These are phyloP conservation scores for Cirrhinus molitorella DNA, from an alignment of 2,797 vertebrate species.

Conservation along the genomic window DNA sequence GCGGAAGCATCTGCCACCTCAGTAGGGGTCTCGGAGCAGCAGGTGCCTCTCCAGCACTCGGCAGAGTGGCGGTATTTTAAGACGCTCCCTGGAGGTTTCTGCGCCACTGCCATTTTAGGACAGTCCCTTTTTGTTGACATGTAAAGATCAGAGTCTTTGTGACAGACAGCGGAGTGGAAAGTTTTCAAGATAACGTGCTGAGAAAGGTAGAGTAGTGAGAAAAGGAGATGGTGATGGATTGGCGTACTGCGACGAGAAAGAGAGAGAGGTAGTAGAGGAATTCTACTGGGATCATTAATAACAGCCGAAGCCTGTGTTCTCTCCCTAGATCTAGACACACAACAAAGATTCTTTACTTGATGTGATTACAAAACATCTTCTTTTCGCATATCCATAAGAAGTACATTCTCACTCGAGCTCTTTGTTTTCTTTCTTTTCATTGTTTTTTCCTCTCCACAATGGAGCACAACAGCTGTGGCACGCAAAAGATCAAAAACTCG, in stretches of 20 bases:
- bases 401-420: background rate
- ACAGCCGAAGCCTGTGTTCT: conserved; percentile 12
- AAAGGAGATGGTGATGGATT: background rate
- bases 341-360: conserved; percentile 32
- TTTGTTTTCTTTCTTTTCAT: conserved; percentile 22
- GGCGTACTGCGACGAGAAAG: background rate
- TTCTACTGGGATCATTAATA: conserved; percentile 42
- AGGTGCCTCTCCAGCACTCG: conserved; percentile 68
- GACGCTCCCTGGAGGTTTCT: conserved; percentile 53
- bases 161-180: conserved; percentile 57
- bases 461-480: conserved; percentile 32
- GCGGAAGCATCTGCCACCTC: conserved; percentile 73
- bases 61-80: conserved; percentile 65
- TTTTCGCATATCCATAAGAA: conserved; percentile 26
- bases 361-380: conserved; percentile 22
- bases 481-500: conserved; percentile 35
- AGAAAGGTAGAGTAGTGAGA: conserved; percentile 17
- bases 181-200: conserved; percentile 45
- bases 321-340: conserved; percentile 30
- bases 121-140: conserved; percentile 59
- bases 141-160: conserved; percentile 64
- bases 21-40: conserved; percentile 64
- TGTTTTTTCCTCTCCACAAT: conserved; percentile 19
- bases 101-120: conserved; percentile 66
- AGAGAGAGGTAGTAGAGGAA: background rate